Evolutionary conservation across 2,888 invertebrate species (phyloP), one percentile per base, ranked within the genome.

Genomic region (Clostera curtula): DNA sequence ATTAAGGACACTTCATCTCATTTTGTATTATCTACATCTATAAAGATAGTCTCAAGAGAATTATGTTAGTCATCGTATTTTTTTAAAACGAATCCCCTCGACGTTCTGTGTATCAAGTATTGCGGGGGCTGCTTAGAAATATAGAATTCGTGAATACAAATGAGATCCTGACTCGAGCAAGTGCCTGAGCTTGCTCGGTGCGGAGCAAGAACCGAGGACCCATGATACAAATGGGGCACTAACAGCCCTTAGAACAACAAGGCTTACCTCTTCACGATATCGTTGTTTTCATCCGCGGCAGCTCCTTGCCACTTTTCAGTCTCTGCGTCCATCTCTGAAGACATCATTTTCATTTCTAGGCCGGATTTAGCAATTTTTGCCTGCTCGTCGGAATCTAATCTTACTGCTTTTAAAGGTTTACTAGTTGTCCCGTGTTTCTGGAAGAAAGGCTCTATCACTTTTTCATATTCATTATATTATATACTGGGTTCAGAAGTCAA

Each of bases 391-490:
- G 93, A 92, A 80, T 96, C 96, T 52, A 97, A 75, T 58, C 93
- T 88, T 21, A 93, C 93, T 25, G 97, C 93, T 80, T 97, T 96
- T 44, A 95, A 69, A 20, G 96, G 93, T 79, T 97, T 96, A 56
- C 93, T 92, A 24, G 96, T 97, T 31, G 96, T 95, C 41, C 98
- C 98, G 72, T 98, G 97, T 90, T 97, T 98, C 97, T 98, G 74
- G 25, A 75, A 62, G 24, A 19, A 2, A 24, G 28, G 21, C 17
- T 12, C 1, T 8, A 7, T 12, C 4, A 12, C 15, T 23, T 14
- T 18, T 20, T 26, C 18, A 18, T 7, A 10, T 6, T 13, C 4
- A n/a, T 20, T 10, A 5, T 18, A 19, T 19, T 9, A 19, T 19
- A 3, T 12, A 21, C 4, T 11, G 7, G 2, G 12, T 24, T 23